Evolutionary conservation across 1,140 invertebrate genomes (phyloP).

Genomic region (Apis mellifera): Amel_HAv3.1 CM009935.2:7162501-7163000

Average conservation of each 20-base stretch:
- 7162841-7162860: too few relatives aligned
- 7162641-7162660: slow-evolving; percentile 16
- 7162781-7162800: neutral
- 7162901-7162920: too few relatives aligned
- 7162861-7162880: too few relatives aligned
- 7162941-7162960: neutral
- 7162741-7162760: neutral
- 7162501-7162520: neutral
- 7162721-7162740: neutral
- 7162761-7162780: neutral
- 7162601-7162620: slow-evolving; percentile 49
- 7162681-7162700: slow-evolving; percentile 10
- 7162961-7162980: neutral
- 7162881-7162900: too few relatives aligned
- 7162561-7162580: slow-evolving; percentile 44
- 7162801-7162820: too few relatives aligned
- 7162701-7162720: neutral
- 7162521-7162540: slow-evolving; percentile 23
- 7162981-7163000: neutral
- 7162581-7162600: slow-evolving; percentile 54
- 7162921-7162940: neutral
- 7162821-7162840: too few relatives aligned
- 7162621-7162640: slow-evolving; percentile 53
- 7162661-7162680: slow-evolving; percentile 16
- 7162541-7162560: neutral